Evolutionary conservation across 2,113 vertebrate genomes (phyloP), one percentile per base, ranked within the genome.

Genomic region (Cnemophilus loriae): DNA sequence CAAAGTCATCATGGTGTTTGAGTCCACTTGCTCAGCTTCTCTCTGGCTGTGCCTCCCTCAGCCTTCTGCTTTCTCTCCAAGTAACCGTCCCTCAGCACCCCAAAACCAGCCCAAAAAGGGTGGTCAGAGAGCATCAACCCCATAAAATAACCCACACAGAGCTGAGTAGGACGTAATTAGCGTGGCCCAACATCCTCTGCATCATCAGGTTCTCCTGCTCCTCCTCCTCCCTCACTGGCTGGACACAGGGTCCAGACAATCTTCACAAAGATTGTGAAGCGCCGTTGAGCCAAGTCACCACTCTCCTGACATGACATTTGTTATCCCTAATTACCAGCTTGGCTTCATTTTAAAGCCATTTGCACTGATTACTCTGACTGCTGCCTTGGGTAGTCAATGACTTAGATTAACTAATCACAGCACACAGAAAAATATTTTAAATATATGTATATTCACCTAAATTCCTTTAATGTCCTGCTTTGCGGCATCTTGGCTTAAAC

Each of bases 351-450:
- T 96, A 59, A 64, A 92, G 89, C 78, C 88, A 91, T 96, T 97
- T 96, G 80, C 81, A 49, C 94, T 95, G 91, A 95, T 95, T 94
- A 88, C 74, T 44, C 84, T 19, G 80, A 35, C 64, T 78, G 84
- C 89, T 92, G 91, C 94, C 75, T 73, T 96, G 68, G 74, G 75
- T 97, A 97, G 93, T 97, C 95, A 95, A 80, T 95, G 93, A 88
- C 89, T 81, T 16, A 93, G 96, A 98, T 96, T 95, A 97, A 97
- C 96, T 97, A 94, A 91, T 90, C 95, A 57, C 78, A 80, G 84
- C 65, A 11, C 75, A 69, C 2, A 22, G 75, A 59, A 91, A 94
- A 94, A 97, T 87, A 86, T 84, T 75, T 92, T 8, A 93, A 92
- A 95, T 94, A 79, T 39, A 67, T 59, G 75, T 67, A 87, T 79